Conservation (phyloP, 2,888 invertebrate genomes). For the Hirtodrosophila confusa region DNA sequence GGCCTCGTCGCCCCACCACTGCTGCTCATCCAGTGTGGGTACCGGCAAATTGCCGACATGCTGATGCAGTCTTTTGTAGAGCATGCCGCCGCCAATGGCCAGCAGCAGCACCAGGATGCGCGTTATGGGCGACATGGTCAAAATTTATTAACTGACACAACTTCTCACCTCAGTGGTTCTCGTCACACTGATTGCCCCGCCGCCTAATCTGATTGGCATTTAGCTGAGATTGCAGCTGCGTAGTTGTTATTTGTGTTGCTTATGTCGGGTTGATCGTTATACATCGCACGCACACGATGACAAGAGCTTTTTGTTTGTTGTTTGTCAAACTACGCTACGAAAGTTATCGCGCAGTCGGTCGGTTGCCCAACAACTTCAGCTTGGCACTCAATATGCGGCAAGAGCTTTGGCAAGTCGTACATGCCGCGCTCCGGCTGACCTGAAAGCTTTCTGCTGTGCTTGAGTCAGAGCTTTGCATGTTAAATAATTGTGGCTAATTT, state of each 20-base stretch:
- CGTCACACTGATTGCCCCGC: conserved; percentile 21
- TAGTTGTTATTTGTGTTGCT: background rate
- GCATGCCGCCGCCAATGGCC: conserved; percentile 64
- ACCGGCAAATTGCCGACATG: conserved; percentile 57
- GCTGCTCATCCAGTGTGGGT: conserved; percentile 66
- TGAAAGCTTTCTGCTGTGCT: conserved; percentile 5
- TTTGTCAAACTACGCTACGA: too few species aligned
- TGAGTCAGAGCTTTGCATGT: conserved; percentile 17
- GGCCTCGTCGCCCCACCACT: conserved; percentile 82
- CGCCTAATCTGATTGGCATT: conserved; percentile 28
- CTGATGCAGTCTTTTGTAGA: conserved; percentile 67
- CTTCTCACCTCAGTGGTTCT: conserved; percentile 29
- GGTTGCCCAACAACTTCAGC: too few species aligned
- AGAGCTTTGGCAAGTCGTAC: conserved; percentile 6
- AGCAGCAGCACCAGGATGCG: conserved; percentile 70
- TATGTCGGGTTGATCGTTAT: conserved; percentile 15
- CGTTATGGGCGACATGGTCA: conserved; percentile 58
- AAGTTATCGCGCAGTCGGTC: too few species aligned
- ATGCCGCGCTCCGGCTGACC: background rate
- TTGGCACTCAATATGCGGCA: background rate
- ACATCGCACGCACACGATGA: conserved; percentile 46
- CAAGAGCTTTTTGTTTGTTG: conserved; percentile 27
- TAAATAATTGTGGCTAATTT: conserved; percentile 26
- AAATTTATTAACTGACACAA: background rate
- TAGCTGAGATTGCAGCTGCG: conserved; percentile 25